Evolutionary conservation across 2,888 invertebrate species (phyloP).

Genomic region (Thecophora atra): DNA sequence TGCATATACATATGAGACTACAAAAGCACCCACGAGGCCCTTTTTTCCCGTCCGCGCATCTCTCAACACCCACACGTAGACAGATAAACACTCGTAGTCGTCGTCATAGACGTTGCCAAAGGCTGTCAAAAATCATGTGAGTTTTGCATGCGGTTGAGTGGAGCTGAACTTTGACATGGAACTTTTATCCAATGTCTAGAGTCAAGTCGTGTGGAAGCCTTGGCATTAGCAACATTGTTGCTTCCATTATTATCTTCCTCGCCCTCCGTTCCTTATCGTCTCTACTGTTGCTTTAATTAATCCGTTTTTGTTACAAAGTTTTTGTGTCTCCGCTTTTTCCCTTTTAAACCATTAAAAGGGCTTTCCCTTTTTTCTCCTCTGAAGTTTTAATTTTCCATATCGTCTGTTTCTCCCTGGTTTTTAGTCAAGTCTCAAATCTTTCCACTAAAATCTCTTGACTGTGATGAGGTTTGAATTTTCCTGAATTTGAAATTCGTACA

Average conservation of each 20-base stretch:
- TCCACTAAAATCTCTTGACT: too few species aligned
- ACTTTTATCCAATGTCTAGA: not conserved
- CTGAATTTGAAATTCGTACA: too few species aligned
- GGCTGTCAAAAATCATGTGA: conserved; percentile 60
- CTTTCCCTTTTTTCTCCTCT: not conserved
- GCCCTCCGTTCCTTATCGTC: not conserved
- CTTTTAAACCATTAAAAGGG: too few species aligned
- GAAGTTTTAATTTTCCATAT: too few species aligned
- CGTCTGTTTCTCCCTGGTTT: too few species aligned
- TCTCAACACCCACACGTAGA: not conserved
- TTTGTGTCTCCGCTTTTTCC: not conserved
- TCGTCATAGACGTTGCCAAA: conserved; percentile 16
- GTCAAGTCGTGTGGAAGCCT: not conserved
- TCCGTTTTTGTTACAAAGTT: conserved; percentile 10
- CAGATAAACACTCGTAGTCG: conserved; percentile 14
- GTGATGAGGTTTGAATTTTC: too few species aligned
- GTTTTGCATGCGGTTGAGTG: conserved; percentile 60
- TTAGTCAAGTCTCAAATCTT: too few species aligned
- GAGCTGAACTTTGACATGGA: conserved; percentile 44
- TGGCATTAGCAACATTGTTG: not conserved
- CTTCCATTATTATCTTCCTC: not conserved
- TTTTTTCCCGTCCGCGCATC: too few species aligned
- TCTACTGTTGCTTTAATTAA: conserved; percentile 25
- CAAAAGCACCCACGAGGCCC: too few species aligned
- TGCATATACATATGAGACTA: too few species aligned